Base-by-base conservation (phyloP, 2,888 invertebrate species). In the Pandemis heparana region DNA sequence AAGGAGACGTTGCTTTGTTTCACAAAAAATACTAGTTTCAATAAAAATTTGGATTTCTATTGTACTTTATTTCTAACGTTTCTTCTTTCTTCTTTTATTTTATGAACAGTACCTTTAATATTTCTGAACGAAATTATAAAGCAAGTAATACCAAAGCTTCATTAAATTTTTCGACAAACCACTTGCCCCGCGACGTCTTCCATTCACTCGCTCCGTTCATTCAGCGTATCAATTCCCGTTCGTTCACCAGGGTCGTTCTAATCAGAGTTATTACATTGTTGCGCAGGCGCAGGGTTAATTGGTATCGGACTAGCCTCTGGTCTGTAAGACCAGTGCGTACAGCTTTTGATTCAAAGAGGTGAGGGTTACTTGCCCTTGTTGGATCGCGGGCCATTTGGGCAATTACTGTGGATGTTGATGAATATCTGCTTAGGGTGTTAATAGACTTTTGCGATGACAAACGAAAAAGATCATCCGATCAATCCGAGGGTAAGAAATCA, bases 201-300 rank as follows among this genome's bases (percentile, higher is more conserved):
- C 79, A 81, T 83, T 82, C 83, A 84, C 82, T 82, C 81, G 76
- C 75, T 82, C 81, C 83, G 87, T 86, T 85, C 83, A 79, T 79
- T 81, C 82, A 86, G 86, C 81, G 82, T 56, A 23, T 76, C 81
- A 82, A 84, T 84, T 83, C 81, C 78, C 78, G 82, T 79, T 81
- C 82, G 80, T 60, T 68, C 66, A 84, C 83, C 87, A 90, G 91
- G 92, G 92, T 91, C 92, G 88, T 89, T 85, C 89, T 91, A 92
- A 92, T 94, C 92, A 92, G 91, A 89, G 88, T 88, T 91, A 93
- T 92, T 91, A 91, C 91, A 92, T 91, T 92, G 92, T 89, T 88
- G 88, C 89, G 75, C 82, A 81, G 79, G 81, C 82, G 78, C 82
- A 86, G 91, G 92, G 92, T 93, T 93, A 92, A 94, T 92, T 91